Percentiles rank a stretch among this genome's conserved stretches.
phyloP scores from a whole-genome alignment of 2,113 vertebrate genomes.

The Anarrhichthys ocellatus region DNA sequence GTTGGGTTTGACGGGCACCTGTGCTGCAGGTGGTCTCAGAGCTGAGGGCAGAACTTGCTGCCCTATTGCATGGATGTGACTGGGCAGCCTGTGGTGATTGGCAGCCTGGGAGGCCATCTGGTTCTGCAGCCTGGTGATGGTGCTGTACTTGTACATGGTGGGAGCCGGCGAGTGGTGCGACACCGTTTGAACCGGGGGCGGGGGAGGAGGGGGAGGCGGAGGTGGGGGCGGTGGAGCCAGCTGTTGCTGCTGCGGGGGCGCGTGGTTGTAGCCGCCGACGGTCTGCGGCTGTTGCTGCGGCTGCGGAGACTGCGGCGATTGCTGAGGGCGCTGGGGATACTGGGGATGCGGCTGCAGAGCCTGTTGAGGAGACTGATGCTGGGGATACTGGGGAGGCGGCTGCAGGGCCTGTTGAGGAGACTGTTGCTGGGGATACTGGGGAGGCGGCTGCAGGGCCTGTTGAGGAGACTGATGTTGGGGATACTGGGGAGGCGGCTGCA shows the following conservation, averaged over 20 bases:
- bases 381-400: background rate
- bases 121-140: slow-evolving; percentile 89
- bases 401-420: slow-evolving; percentile 21
- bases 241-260: slow-evolving; percentile 68
- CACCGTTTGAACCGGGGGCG: slow-evolving; percentile 65
- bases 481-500: background rate
- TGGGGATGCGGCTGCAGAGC: slow-evolving; percentile 1
- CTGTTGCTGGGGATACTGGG: slow-evolving; percentile 22
- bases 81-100: slow-evolving; percentile 38
- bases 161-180: slow-evolving; percentile 83
- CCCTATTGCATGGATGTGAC: slow-evolving; percentile 34
- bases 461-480: slow-evolving; percentile 30
- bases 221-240: slow-evolving; percentile 60
- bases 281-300: background rate
- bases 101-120: slow-evolving; percentile 63
- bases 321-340: slow-evolving; percentile 20
- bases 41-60: slow-evolving; percentile 66
- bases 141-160: slow-evolving; percentile 91
- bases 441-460: slow-evolving; percentile 2
- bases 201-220: slow-evolving; percentile 79
- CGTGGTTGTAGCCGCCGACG: slow-evolving; percentile 46
- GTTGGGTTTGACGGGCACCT: slow-evolving; percentile 78
- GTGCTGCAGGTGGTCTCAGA: slow-evolving; percentile 24
- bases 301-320: slow-evolving; percentile 28
- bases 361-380: background rate